These are phyloP conservation scores for Catalaphyllia jardinei DNA, from an alignment of 64 coral and sea anemone genomes.

Conservation along the genomic window DNA sequence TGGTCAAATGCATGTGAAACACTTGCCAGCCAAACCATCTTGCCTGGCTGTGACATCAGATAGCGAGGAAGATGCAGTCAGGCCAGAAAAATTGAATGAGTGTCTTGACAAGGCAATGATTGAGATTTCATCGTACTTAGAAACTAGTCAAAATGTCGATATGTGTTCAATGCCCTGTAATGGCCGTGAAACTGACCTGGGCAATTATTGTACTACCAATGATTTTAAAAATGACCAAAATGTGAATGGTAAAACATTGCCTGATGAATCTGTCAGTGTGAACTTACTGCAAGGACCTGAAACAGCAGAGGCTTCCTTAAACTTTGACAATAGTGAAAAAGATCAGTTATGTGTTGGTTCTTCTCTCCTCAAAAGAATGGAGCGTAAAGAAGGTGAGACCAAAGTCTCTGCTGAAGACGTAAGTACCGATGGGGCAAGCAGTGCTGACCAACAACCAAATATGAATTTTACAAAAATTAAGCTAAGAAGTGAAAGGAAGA, in stretches of 20 bases:
- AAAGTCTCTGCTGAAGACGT: too few relatives aligned
- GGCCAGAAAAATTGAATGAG: constrained; percentile 70
- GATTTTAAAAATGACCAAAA: not conserved
- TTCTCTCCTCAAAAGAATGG: not conserved
- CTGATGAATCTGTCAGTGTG: not conserved
- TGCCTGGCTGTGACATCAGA: constrained; percentile 12
- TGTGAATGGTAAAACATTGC: not conserved
- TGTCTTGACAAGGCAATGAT: constrained; percentile 83
- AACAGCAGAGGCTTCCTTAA: not conserved
- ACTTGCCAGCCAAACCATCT: not conserved
- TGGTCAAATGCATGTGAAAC: not conserved
- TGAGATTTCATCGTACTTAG: constrained; percentile 85
- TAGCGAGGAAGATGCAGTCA: constrained; percentile 61
- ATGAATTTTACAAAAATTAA: constrained; percentile 20
- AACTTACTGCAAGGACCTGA: not conserved
- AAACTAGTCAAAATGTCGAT: constrained; percentile 38
- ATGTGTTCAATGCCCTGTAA: not conserved
- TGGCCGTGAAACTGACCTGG: not conserved
- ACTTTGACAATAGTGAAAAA: not conserved
- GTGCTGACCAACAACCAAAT: not conserved
- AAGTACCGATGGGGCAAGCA: not conserved
- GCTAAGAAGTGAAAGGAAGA: constrained; percentile 30
- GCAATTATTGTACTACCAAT: not conserved
- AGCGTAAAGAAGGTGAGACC: not conserved
- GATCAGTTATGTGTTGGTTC: not conserved